phyloP scores from a whole-genome alignment of 2,888 invertebrate genomes.

The Sminthurides aquaticus region DNA sequence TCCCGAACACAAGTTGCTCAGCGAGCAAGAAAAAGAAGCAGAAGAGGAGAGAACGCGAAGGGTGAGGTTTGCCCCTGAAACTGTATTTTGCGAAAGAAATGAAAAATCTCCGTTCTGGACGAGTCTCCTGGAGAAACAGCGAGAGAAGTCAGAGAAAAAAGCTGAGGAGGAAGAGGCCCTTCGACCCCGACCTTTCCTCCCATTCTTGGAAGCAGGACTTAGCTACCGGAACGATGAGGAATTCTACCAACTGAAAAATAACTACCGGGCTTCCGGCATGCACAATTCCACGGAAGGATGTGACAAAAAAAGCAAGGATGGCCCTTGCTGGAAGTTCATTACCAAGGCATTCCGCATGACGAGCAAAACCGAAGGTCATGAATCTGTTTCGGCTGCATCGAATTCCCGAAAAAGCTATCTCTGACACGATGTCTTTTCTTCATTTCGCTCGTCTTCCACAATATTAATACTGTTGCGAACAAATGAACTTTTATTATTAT shows the following conservation, averaged over 20 bases:
- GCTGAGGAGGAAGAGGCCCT: constrained; percentile 13
- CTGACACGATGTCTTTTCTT: background rate
- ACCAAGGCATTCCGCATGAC: background rate
- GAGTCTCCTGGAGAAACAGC: background rate
- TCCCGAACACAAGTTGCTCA: too few species aligned
- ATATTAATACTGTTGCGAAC: too few species aligned
- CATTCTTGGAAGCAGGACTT: constrained; percentile 16
- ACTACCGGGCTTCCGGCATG: background rate
- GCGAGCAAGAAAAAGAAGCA: background rate
- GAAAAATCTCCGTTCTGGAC: constrained; percentile 33
- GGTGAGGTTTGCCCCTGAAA: constrained; percentile 32
- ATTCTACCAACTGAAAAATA: constrained; percentile 19
- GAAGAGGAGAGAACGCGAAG: background rate
- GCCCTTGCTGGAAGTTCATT: background rate
- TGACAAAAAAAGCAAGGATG: background rate
- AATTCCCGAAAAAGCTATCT: background rate
- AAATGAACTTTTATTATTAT: too few species aligned
- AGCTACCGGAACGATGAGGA: constrained; percentile 17
- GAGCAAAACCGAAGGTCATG: background rate
- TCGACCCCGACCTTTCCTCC: constrained; percentile 17
- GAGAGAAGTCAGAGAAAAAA: background rate
- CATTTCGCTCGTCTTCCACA: too few species aligned
- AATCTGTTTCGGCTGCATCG: background rate
- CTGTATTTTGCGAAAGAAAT: constrained; percentile 34
- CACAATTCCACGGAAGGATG: background rate